Base-by-base conservation (phyloP, 1,140 invertebrate genomes). In the Dendroctonus ponderosae region DNA sequence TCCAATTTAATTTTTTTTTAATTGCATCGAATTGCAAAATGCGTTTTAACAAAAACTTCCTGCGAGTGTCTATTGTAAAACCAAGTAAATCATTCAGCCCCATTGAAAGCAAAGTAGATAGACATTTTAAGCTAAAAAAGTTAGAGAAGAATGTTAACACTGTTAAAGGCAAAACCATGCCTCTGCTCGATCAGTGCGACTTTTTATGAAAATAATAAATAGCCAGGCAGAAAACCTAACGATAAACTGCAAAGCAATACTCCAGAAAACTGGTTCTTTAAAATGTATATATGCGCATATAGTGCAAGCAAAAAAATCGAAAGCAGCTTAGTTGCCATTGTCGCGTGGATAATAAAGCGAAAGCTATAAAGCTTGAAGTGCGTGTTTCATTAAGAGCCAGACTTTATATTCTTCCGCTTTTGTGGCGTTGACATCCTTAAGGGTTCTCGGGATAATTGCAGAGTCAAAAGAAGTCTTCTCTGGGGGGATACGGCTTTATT, bases 321-420 rank as follows among this genome's bases (percentile, higher is more conserved):
- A 62, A 62, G 60, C 39, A 43, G 48, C 60, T 62, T 62, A 52
- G 40, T 15, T 9, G 38, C 49, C 60, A 62, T 62, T 62, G 60
- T 62, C 60, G 48, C 50, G 15, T 9, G 50, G 48, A 62, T 52
- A 62, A 62, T 62, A 62, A 62, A 62, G 60, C 60, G 60, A 62
- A 62, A 62, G 60, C 60, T 52, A 62, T 62, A 62, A 52, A 62
- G 60, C 60, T 52, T 62, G 49, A 53, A 62, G 60, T 62, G 60
- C 60, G 60, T 62, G 60, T 62, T 62, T 62, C 60, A 62, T 62
- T 62, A 62, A 62, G 46, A 52, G 60, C 40, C 43, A 12, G 60
- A 62, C 60, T 62, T 62, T 62, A 62, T 62, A 62, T 49, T 60
- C 49, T 62, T 62, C 60, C 49, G 60, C 60, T 62, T 62, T 62